A percentile compares a stretch with the other conserved stretches of the same genome.
phyloP scores from a whole-genome alignment of 2,888 invertebrate species.

The Trichopoda pennipes region DNA sequence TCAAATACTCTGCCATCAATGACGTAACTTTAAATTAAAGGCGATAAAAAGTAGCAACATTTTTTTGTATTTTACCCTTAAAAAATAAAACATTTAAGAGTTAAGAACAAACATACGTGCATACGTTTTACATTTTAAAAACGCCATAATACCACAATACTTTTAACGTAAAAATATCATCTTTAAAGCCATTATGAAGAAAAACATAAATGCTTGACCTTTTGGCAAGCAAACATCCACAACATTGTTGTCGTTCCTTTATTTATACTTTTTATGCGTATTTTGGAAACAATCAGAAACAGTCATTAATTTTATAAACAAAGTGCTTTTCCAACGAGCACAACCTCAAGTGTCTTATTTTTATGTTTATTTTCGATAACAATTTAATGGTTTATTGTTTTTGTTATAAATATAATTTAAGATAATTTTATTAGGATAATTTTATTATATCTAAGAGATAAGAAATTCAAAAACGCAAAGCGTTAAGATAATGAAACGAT shows the following conservation, averaged over 20 bases:
- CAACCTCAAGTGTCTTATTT: slow-evolving; percentile 31
- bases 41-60: too few species aligned
- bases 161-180: slow-evolving; percentile 23
- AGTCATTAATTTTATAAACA: background rate
- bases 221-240: slow-evolving; percentile 34
- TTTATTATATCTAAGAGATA: too few species aligned
- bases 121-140: too few species aligned
- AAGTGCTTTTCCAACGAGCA: slow-evolving; percentile 2
- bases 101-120: too few species aligned
- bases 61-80: too few species aligned
- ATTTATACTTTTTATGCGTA: slow-evolving; percentile 9
- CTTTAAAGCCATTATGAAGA: slow-evolving; percentile 8
- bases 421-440: too few species aligned
- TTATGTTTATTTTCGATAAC: slow-evolving; percentile 9
- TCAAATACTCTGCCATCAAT: too few species aligned
- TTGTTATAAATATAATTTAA: background rate
- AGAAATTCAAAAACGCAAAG: too few species aligned
- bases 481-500: too few species aligned
- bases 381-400: slow-evolving; percentile 28
- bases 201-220: slow-evolving; percentile 24
- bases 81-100: too few species aligned
- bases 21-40: too few species aligned
- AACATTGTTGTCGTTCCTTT: slow-evolving; percentile 21
- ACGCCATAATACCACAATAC: background rate
- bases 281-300: slow-evolving; percentile 32